Evolutionary conservation across 2,113 vertebrate species (phyloP), one percentile per base, ranked within the genome.

Genomic region (Dicerorhinus sumatrensis): DNA sequence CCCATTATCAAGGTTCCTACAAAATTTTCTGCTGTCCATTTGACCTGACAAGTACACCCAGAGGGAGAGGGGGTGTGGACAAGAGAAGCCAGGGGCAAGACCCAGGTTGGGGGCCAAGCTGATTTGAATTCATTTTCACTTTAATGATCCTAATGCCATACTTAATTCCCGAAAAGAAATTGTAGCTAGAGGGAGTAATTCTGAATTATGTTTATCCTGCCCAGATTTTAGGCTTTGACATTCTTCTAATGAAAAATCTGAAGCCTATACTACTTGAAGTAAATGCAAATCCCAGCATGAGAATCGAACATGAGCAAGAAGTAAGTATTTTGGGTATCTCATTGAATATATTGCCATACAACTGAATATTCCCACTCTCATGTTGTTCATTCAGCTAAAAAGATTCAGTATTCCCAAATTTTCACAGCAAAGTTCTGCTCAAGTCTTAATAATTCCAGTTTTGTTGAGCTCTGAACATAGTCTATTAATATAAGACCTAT

Each of bases 191-290:
- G 92, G 97, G 94, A 97, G 31, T 98, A 97, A 98, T 92, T 92
- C 95, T 87, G 39, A 81, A 9, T 97, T 94, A 31, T 93, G 89
- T 97, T 97, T 98, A 29, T 98, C 97, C 9, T 95, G 69, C 77
- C 21, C 98, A 99, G 99, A 99, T 99, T 97, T 98, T 99, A 98
- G 99, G 99, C n/a, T 99, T 99, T 98, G 99, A 99, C 98, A 99
- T 99, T 94, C 99, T 99, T 72, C 99, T 99, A 98, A 99, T 99
- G 99, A 99, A 99, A 98, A 99, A 99, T 98, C 98, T 99, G 98
- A 99, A 99, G 98, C 99, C 99, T 12, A 92, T 99, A 27, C 98
- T 99, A 72, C 98, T 99, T n/a, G 99, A 99, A 98, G 99, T 99
- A 80, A 99, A 99, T 82, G 99, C 99, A 95, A 99, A 99, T 96